A percentile compares a stretch with the other conserved stretches of the same genome.
These are phyloP conservation scores for Seriola dumerili DNA, from an alignment of 2,113 vertebrate species.

Conservation along the genomic window DNA sequence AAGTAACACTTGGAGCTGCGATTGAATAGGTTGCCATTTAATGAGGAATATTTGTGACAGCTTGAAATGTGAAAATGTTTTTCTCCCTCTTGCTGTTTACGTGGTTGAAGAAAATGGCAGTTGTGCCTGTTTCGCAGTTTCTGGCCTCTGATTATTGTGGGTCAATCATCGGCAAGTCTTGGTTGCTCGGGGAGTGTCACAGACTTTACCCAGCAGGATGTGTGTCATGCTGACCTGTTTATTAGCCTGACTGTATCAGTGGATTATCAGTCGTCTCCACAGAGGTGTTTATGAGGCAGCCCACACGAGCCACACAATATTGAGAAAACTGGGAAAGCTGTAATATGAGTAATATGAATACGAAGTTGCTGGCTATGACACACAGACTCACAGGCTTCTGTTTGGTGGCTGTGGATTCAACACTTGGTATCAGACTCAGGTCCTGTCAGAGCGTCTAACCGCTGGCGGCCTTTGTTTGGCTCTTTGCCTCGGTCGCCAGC, in stretches of 20 bases:
- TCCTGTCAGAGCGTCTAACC: constrained; percentile 9
- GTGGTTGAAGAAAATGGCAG: not conserved
- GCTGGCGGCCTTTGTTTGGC: constrained; percentile 14
- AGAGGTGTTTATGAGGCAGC: constrained; percentile 77
- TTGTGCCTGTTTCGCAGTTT: constrained; percentile 22
- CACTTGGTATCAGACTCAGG: constrained; percentile 18
- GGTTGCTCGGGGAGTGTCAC: constrained; percentile 29
- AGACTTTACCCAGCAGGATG: constrained; percentile 56
- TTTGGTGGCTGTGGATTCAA: not conserved
- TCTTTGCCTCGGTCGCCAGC: constrained; percentile 57
- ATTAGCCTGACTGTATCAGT: constrained; percentile 64
- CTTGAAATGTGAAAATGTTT: not conserved
- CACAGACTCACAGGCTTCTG: constrained; percentile 1
- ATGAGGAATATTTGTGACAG: constrained; percentile 1
- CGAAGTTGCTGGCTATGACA: not conserved
- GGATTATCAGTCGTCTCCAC: constrained; percentile 63
- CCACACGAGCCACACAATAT: constrained; percentile 39
- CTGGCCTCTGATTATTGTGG: constrained; percentile 30
- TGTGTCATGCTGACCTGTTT: constrained; percentile 74
- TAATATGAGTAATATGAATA: constrained; percentile 20
- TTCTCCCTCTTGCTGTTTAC: not conserved
- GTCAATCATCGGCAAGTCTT: constrained; percentile 45
- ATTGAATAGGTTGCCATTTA: constrained; percentile 10
- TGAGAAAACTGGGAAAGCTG: not conserved
- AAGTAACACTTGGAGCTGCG: constrained; percentile 22